These are phyloP conservation scores for Sarcophaga variegata DNA, from an alignment of 2,888 invertebrate species.

Conservation along the genomic window DNA sequence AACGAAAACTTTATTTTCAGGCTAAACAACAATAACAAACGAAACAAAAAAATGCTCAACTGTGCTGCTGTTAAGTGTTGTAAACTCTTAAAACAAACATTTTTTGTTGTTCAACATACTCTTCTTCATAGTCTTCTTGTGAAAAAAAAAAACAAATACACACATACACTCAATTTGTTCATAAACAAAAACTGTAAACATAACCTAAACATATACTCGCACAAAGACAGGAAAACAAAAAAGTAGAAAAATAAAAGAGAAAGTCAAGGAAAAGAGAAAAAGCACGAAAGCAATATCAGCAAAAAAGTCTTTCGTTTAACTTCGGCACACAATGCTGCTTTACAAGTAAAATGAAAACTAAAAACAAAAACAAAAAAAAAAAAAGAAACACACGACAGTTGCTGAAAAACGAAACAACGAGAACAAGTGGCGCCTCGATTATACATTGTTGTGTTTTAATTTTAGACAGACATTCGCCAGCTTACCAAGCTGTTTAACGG, in stretches of 20 bases:
- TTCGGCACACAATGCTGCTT: constrained; percentile 57
- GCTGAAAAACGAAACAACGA: constrained; percentile 59
- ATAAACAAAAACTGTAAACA: background rate
- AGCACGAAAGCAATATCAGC: constrained; percentile 9
- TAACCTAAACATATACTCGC: background rate
- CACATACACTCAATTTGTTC: background rate
- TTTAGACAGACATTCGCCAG: constrained; percentile 66
- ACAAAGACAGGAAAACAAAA: no score
- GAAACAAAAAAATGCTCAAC: constrained; percentile 15
- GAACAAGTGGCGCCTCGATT: constrained; percentile 66
- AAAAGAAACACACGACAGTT: constrained; percentile 32
- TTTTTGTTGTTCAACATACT: constrained; percentile 43
- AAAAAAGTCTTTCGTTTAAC: constrained; percentile 42
- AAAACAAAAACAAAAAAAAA: background rate
- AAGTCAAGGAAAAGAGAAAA: constrained; percentile 34
- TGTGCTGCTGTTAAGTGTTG: constrained; percentile 41
- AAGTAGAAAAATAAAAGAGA: constrained; percentile 44
- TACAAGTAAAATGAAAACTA: background rate
- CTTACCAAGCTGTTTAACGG: constrained; percentile 67
- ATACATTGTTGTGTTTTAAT: constrained; percentile 45
- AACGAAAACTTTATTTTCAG: constrained; percentile 34
- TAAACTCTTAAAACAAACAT: constrained; percentile 38
- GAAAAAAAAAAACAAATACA: background rate
- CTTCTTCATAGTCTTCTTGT: constrained; percentile 1
- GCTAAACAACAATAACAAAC: constrained; percentile 39